Base-by-base conservation (phyloP, 2,113 vertebrate species). In the Apteryx owenii region DNA sequence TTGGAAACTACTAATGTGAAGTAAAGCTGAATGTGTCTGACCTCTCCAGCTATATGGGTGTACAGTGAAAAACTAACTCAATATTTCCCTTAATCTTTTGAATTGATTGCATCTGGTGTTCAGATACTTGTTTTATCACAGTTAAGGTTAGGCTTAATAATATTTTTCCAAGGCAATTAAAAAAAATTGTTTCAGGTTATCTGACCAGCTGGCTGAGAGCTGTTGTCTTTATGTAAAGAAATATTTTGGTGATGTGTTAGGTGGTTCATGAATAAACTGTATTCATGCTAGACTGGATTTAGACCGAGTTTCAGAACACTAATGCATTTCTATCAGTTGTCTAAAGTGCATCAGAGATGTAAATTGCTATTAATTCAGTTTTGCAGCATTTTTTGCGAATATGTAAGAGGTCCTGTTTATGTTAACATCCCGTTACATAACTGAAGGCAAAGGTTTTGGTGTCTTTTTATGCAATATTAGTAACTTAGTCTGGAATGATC, bases 131-230 rank as follows among this genome's bases (percentile, higher is more conserved):
- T 42, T 86, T 92, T 90, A 72, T 56, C 36, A 25, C 33, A 75
- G 19, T 42, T 46, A n/a, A 46, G 11, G 12, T 53, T 94, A 84
- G 51, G 51, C 44, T 93, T 81, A 81, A 28, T 78, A 62, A 7
- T 71, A 13, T 44, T 89, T 89, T 87, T 79, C 56, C 1, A 17
- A 38, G 60, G 58, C 42, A 71, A 2, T 51, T 92, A 36, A 31
- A 36, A 92, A 66, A 77, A 73, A 85, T 89, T 95, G 53, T 33
- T 89, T 85, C 40, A 85, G 78, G 72, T 95, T 97, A 50, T 87
- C n/a, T 79, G 84, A n/a, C 25, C 70, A 44, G 21, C 38, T 90
- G 79, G 13, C 79, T 82, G 71, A 81, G 54, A 78, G 33, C 68
- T 68, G 62, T 22, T 65, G 33, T 83, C 13, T 88, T 62, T 54